Base-by-base conservation (phyloP, 2,888 invertebrate species). In the Minunthozetes semirufus region DNA sequence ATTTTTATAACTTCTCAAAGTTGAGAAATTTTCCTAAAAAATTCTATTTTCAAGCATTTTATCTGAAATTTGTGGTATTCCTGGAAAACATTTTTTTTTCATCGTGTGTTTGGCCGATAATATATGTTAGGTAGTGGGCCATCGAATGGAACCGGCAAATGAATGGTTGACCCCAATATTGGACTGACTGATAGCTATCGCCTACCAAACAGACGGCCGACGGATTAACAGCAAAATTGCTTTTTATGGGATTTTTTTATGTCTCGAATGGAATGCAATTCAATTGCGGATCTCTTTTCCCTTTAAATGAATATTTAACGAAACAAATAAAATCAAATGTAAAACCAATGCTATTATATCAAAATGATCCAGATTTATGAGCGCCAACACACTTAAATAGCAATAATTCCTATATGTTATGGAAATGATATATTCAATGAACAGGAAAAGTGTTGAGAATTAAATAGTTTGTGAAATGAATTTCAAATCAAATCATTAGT, bases 211-310 rank as follows among this genome's bases (percentile, higher is more conserved):
- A 33, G 33, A 33, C n/a, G 53, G 19, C n/a, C n/a, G 19, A 53
- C 56, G 25, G 56, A 56, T 56, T 56, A 56, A 56, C 22, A 22
- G 25, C 17, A 53, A 19, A 53, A 19, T 53, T 56, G 6, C 25
- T 56, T 56, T 25, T 56, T 25, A 25, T 25, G 6, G 6, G 0
- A 25, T 19, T 53, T 17, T n/a, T 53, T n/a, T 53, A 13, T 22
- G 22, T 56, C 22, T 56, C 25, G 11, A 2, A 48, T 48, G 13
- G 56, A 25, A 56, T 56, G 25, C 56, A 56, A 25, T 56, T 56
- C 53, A n/a, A 25, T n/a, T 56, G 56, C 56, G 56, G 56, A 56
- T 56, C 56, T 56, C 56, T 56, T 56, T 53, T 48, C 17, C 25
- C 11, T 15, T 56, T 0, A 25, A 25, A 56, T 25, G 1, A 56